Evolutionary conservation across 2,797 vertebrate species (phyloP).

Genomic region (Callimico goeldii): DNA sequence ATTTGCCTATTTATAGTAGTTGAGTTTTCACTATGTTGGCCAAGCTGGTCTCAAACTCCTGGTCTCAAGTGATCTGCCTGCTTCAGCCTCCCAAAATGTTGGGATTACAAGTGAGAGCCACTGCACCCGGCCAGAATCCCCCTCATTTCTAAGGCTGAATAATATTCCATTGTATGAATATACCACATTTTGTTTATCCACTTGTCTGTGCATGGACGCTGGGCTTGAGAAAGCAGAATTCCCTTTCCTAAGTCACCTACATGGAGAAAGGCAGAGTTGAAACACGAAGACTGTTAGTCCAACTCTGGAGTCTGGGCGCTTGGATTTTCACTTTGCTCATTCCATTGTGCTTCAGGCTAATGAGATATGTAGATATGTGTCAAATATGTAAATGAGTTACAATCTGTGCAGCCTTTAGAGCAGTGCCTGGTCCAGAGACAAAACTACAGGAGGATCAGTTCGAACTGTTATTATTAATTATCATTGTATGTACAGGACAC

Average conservation of each 20-base stretch:
- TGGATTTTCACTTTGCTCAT: not conserved
- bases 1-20: not conserved
- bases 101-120: not conserved
- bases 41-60: not conserved
- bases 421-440: not conserved
- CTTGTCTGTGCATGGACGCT: not conserved
- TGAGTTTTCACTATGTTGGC: not conserved
- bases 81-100: not conserved
- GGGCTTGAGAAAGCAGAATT: not conserved
- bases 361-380: not conserved
- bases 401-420: not conserved
- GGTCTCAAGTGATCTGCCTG: not conserved
- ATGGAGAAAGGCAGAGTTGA: not conserved
- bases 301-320: not conserved
- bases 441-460: not conserved
- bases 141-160: not conserved
- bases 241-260: not conserved
- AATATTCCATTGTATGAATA: not conserved
- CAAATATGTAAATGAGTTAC: not conserved
- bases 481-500: not conserved
- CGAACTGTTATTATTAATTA: not conserved
- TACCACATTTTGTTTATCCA: not conserved
- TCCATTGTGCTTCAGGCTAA: not conserved
- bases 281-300: not conserved
- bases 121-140: rapidly evolving